Evolutionary conservation across 1,140 invertebrate species (phyloP).

Genomic region (Cryptotermes secundus): DNA sequence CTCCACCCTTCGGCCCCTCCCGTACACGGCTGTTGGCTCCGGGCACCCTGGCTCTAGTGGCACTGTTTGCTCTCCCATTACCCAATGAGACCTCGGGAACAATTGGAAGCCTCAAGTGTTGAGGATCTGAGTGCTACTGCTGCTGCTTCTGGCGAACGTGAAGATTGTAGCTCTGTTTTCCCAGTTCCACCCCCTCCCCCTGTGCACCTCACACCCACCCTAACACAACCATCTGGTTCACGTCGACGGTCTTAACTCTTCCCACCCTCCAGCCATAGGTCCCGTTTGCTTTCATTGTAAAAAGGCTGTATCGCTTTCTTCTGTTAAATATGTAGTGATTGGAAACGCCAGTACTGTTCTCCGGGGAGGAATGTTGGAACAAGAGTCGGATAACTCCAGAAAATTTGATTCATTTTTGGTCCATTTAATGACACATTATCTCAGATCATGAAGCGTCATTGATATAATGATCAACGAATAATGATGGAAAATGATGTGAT

Average conservation of each 20-base stretch:
- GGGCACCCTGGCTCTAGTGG: background rate
- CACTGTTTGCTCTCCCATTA: constrained; percentile 31
- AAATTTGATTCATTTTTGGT: too few species aligned
- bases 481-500: too few species aligned
- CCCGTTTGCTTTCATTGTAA: background rate
- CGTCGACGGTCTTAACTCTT: background rate
- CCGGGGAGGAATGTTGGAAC: too few species aligned
- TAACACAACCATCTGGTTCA: background rate
- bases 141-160: background rate
- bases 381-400: too few species aligned
- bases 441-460: too few species aligned
- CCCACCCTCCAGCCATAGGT: background rate
- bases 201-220: background rate
- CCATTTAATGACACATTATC: too few species aligned
- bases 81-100: constrained; percentile 31
- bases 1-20: background rate
- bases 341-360: background rate
- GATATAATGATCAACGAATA: too few species aligned
- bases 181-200: background rate
- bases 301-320: background rate
- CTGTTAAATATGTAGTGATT: background rate
- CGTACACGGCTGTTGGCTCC: constrained; percentile 20
- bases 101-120: constrained; percentile 31
- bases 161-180: background rate
- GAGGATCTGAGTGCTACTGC: background rate